Evolutionary conservation across 2,888 invertebrate species (phyloP), one percentile per base, ranked within the genome.

Genomic region (Amblyjoppa proteus): DNA sequence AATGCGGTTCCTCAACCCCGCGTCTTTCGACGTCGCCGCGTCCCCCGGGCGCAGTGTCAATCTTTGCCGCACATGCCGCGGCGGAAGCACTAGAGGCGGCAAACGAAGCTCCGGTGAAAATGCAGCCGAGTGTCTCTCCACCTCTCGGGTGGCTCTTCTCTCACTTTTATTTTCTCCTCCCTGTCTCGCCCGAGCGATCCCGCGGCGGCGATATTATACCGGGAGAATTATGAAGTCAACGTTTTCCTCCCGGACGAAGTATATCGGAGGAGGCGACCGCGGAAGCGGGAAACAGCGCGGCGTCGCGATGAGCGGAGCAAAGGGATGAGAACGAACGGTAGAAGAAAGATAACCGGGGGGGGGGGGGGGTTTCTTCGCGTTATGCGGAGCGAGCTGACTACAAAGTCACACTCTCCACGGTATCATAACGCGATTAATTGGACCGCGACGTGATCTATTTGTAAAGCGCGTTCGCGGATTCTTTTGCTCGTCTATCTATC

Each of bases 371-470:
- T 78, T 51, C 70, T n/a, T 70, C 56, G 45, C 74, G 74, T 75
- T 81, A 66, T 75, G 64, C 49, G 74, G 74, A 75, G 70, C 74
- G 56, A 81, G 38, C 64, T 66, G 75, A 70, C 74, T 78, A 78
- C 78, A 74, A 74, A 81, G 74, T 78, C 74, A 74, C 61, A 34
- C 53, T 81, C 78, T 77, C 69, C 34, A 51, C 74, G 76, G 68
- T 77, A 77, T 81, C 66, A 69, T 79, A 68, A 85, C 56, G 75
- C 82, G 66, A 85, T 85, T 81, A 83, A 87, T 84, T 85, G 41
- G 71, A 85, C 38, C 61, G 45, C 78, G 53, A 78, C 86, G 81
- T 83, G 85, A 88, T 88, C 56, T 81, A 88, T 83, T 84, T 71
- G 49, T 51, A 71, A 68, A 85, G 71, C 78, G 80, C 66, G 79